Percentiles rank a stretch among this genome's conserved stretches.
Conservation (phyloP, 1,140 invertebrate species). For the Stegodyphus mimosarum region DNA sequence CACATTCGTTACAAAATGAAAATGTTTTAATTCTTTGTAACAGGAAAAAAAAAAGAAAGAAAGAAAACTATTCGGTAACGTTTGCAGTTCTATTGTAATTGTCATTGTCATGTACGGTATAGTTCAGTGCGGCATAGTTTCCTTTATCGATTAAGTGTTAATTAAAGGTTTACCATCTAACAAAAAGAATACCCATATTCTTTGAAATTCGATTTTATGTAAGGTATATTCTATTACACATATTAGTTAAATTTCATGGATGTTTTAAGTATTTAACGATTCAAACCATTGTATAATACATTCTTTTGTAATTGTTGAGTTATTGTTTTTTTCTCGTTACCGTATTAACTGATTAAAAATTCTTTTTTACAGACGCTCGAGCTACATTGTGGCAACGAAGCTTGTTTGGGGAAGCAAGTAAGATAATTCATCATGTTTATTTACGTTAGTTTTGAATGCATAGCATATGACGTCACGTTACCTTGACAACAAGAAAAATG, state of each 20-base stretch:
- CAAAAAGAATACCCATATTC: not conserved
- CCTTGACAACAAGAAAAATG: conserved; percentile 21
- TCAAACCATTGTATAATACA: not conserved
- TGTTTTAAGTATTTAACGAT: not conserved
- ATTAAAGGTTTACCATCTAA: not conserved
- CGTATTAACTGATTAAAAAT: not conserved
- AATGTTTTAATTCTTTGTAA: too few species aligned
- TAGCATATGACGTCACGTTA: conserved; percentile 30
- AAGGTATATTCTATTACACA: not conserved
- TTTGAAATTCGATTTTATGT: not conserved
- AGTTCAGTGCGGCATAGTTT: too few species aligned
- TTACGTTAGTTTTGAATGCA: conserved; percentile 63
- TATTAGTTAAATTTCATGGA: not conserved
- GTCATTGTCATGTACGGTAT: too few species aligned
- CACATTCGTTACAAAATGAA: too few species aligned
- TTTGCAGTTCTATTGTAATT: too few species aligned
- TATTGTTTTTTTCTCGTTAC: not conserved
- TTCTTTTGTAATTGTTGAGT: not conserved
- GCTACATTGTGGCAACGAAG: conserved; percentile 94
- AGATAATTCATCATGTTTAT: conserved; percentile 66
- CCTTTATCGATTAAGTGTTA: too few species aligned
- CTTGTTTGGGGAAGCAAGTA: conserved; percentile 98
- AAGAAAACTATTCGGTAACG: too few species aligned
- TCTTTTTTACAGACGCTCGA: conserved; percentile 76
- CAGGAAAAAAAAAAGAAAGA: too few species aligned